phyloP scores from a whole-genome alignment of 2,888 invertebrate species.

The Nasonovia ribisnigri region DNA sequence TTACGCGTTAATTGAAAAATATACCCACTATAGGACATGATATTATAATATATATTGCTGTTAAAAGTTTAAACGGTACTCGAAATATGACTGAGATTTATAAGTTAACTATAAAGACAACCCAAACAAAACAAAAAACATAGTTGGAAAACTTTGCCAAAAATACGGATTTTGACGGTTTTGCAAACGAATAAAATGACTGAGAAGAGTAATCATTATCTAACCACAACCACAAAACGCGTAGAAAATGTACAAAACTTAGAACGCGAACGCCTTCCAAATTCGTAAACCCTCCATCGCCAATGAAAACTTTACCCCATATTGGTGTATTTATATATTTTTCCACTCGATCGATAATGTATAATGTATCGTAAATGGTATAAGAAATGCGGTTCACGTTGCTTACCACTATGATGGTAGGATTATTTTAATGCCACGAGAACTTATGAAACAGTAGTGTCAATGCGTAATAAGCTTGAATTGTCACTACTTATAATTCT shows the following conservation, averaged over 20 bases:
- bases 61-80: not conserved
- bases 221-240: not conserved
- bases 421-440: conserved; percentile 12
- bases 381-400: conserved; percentile 37
- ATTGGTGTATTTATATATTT: not conserved
- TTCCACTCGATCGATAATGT: conserved; percentile 23
- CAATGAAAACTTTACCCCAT: not conserved
- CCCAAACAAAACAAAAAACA: not conserved
- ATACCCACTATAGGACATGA: not conserved
- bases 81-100: not conserved
- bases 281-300: not conserved
- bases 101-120: not conserved
- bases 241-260: not conserved
- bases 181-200: not conserved
- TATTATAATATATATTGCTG: not conserved
- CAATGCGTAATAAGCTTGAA: not conserved
- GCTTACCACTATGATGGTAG: not conserved
- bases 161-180: not conserved
- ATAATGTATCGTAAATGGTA: conserved; percentile 20
- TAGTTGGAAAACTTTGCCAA: not conserved
- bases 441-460: not conserved
- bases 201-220: conserved; percentile 5
- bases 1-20: not conserved
- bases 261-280: not conserved
- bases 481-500: not conserved